Conservation (phyloP, 2,888 invertebrate genomes). For the Drosophila tanythrix region DNA sequence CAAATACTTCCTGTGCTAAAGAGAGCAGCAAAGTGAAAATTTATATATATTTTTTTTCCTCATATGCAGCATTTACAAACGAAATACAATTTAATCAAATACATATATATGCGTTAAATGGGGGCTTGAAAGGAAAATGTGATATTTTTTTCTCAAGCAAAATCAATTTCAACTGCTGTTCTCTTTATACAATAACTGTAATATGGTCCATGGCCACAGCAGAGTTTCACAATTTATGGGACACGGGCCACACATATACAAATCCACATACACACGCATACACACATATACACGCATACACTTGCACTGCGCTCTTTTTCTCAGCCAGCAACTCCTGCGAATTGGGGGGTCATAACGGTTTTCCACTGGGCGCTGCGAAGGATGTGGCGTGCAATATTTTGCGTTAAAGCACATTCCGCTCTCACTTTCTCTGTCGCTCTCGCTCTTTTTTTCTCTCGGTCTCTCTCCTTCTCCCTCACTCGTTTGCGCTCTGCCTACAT, state of each 20-base stretch:
- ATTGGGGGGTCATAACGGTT: conserved; percentile 55
- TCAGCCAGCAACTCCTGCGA: conserved; percentile 57
- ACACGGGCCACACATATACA: conserved; percentile 61
- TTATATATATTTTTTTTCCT: conserved; percentile 19
- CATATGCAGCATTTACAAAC: background rate
- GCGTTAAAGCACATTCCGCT: conserved; percentile 53
- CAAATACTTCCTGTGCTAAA: conserved; percentile 56
- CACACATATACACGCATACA: conserved; percentile 41
- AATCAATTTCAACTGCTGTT: conserved; percentile 68
- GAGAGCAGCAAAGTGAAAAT: conserved; percentile 60
- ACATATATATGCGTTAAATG: conserved; percentile 9
- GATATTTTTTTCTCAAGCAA: conserved; percentile 45
- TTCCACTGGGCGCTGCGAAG: conserved; percentile 58
- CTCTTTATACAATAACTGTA: conserved; percentile 67
- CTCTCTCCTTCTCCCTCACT: conserved; percentile 7
- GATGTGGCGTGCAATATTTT: conserved; percentile 76
- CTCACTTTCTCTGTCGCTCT: conserved; percentile 23
- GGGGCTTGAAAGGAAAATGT: conserved; percentile 11
- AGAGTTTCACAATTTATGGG: conserved; percentile 74
- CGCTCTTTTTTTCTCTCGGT: conserved; percentile 8
- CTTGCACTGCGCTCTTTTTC: conserved; percentile 68
- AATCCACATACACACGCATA: conserved; percentile 27
- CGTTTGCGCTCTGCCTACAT: conserved; percentile 20
- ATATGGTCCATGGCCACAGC: conserved; percentile 78
- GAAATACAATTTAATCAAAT: conserved; percentile 8